Evolutionary conservation across 1,140 invertebrate genomes (phyloP), one percentile per base, ranked within the genome.

Genomic region (Helicoverpa zea): DNA sequence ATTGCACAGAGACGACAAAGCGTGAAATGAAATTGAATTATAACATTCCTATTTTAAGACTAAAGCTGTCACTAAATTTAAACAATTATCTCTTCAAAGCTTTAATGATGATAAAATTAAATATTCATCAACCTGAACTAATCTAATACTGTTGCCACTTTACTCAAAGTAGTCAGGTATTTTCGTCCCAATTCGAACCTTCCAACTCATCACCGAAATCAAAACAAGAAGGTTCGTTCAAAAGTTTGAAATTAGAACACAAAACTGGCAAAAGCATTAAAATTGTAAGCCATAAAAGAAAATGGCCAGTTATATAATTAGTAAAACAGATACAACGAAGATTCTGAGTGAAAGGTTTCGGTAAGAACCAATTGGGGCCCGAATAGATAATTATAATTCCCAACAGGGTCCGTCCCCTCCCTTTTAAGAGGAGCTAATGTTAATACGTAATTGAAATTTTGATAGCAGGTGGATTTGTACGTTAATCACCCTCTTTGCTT

Each of bases 361-460:
- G 63, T 58, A 84, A 79, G 83, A 80, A 84, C 61, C 82, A 81
- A 81, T 84, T 83, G 83, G 85, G 81, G 83, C 11, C 76, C 77
- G 83, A 79, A 85, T 77, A 81, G 81, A 87, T 85, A 87, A 87
- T 83, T 85, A 87, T 78, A 79, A 85, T 82, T 73, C 85, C 78
- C 79, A 63, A 30, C 74, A 30, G 80, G 85, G 83, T 52, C 47
- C 75, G 73, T 68, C 73, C 81, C 83, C 80, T 78, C 74, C 30
- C 78, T 59, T 56, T 81, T 58, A 47, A 63, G 64, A 81, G 56
- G 23, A 64, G 77, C 76, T 82, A 87, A 87, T 85, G 83, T 85
- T 87, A 82, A 87, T 83, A 77, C 77, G 78, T 82, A 87, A 87
- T 87, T 84, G 83, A 87, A 85, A 85, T 83, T 80, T 78, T 81